Base-by-base conservation (phyloP, 2,797 vertebrate species). In the Rhinatrema bivittatum region DNA sequence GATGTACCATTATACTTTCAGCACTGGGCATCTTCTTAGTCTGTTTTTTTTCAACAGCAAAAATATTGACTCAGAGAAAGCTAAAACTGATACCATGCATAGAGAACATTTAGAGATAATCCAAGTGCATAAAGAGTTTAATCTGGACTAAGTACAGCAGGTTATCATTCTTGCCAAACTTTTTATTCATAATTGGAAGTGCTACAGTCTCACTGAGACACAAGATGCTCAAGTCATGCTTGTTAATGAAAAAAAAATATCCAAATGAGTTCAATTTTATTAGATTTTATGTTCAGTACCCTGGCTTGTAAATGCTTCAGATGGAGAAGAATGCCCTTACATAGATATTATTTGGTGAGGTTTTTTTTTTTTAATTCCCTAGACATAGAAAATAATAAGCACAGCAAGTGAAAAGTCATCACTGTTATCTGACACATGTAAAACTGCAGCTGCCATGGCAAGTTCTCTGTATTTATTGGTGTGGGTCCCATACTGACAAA, bases 121-220 rank as follows among this genome's bases (percentile, higher is more conserved):
- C n/a, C n/a, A n/a, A n/a, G n/a, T n/a, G n/a, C n/a, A n/a, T 20
- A 26, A 34, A 37, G 32, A 31, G 38, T 21, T n/a, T 17, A 19
- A 23, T 3, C 39, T 20, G 32, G 33, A 42, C 26, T 38, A 24
- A 36, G 18, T 7, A 25, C 2, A 19, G 30, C 8, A n/a, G n/a
- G n/a, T n/a, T 38, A 27, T 5, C 7, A 14, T 16, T 45, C 47
- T 45, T 37, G 53, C 38, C 9, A 23, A 2, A 10, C 9, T 32
- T 40, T 38, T 20, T 26, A 53, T 12, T 36, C 13, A 22, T 11
- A 12, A 33, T 7, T 34, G 30, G 42, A 42, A 57, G 46, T 5
- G 27, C 7, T 7, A 45, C 4, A 34, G 13, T 16, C 10, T 16
- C 10, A 9, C 22, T 42, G 27, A 10, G 19, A 16, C 22, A 32